A percentile compares a stretch with the other conserved stretches of the same genome.
Evolutionary conservation across 2,113 vertebrate genomes (phyloP).

Genomic region (Forbesichthys agassizii): DNA sequence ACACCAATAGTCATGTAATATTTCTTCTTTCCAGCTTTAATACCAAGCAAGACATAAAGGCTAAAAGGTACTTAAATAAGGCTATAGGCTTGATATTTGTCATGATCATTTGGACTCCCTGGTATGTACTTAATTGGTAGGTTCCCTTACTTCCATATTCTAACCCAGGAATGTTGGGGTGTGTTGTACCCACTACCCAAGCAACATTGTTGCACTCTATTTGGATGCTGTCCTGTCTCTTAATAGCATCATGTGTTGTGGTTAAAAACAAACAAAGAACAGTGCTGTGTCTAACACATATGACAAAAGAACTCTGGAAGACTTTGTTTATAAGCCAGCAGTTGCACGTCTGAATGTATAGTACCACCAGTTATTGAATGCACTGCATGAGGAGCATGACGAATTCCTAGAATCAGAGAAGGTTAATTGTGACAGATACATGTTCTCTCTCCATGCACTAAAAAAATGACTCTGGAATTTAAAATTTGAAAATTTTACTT

Average conservation of each 20-base stretch:
- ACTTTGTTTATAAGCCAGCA: neutral
- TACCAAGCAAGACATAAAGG: neutral
- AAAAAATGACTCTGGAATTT: too few relatives aligned
- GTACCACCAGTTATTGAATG: conserved; percentile 8
- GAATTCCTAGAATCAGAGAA: neutral
- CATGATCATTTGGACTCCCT: conserved; percentile 10
- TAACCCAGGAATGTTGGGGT: conserved; percentile 35
- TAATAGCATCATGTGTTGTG: neutral
- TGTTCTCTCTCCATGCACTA: neutral
- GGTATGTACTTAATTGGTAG: conserved; percentile 20
- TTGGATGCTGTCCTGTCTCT: neutral
- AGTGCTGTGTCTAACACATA: neutral
- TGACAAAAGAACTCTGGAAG: neutral
- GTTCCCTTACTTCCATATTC: neutral
- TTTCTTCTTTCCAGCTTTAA: conserved; percentile 44
- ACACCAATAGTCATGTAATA: conserved; percentile 33
- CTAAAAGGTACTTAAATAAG: conserved; percentile 33
- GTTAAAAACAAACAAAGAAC: neutral
- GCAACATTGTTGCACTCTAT: neutral
- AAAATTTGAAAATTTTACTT: too few relatives aligned
- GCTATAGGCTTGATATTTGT: neutral
- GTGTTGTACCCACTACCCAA: conserved; percentile 32
- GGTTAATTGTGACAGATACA: neutral
- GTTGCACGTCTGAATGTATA: conserved; percentile 17
- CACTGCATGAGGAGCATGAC: conserved; percentile 35